These are phyloP conservation scores for Gambusia holbrooki DNA, from an alignment of 2,113 vertebrate genomes.

Conservation along the genomic window DNA sequence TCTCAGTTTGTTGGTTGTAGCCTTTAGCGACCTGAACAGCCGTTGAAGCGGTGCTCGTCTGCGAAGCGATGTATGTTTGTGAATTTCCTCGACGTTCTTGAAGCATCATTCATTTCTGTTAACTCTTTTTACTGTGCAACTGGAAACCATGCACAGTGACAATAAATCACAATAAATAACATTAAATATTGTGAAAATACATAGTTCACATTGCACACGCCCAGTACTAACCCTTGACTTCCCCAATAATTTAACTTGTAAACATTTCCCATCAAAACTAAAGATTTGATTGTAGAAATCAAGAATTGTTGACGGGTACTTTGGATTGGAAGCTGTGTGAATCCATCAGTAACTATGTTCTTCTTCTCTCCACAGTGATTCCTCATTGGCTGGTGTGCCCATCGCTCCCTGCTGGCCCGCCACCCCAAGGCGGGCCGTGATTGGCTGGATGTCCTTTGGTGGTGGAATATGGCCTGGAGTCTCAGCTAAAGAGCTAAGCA, in stretches of 20 bases:
- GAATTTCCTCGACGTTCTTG: no score
- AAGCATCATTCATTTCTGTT: no score
- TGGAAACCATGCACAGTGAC: no score
- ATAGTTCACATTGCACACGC: no score
- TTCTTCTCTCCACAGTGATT: conserved; percentile 36
- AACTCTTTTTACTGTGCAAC: no score
- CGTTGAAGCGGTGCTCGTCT: no score
- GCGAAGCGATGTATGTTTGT: no score
- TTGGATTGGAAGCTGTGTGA: not conserved
- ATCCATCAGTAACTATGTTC: not conserved
- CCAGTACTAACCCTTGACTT: no score
- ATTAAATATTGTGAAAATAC: no score
- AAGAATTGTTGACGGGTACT: not conserved
- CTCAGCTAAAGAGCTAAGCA: conserved; percentile 73
- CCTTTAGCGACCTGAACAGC: no score
- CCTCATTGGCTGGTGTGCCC: conserved; percentile 65
- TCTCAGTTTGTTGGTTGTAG: no score
- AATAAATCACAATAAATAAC: no score
- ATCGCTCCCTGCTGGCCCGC: conserved; percentile 33
- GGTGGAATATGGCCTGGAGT: conserved; percentile 65
- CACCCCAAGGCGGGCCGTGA: conserved; percentile 69
- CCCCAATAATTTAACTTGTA: not conserved
- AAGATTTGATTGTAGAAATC: not conserved
- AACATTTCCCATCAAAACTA: not conserved
- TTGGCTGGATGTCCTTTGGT: conserved; percentile 58